Evolutionary conservation across 1,140 invertebrate genomes (phyloP), one percentile per base, ranked within the genome.

Genomic region (Macrotrachela quadricornifera): DNA sequence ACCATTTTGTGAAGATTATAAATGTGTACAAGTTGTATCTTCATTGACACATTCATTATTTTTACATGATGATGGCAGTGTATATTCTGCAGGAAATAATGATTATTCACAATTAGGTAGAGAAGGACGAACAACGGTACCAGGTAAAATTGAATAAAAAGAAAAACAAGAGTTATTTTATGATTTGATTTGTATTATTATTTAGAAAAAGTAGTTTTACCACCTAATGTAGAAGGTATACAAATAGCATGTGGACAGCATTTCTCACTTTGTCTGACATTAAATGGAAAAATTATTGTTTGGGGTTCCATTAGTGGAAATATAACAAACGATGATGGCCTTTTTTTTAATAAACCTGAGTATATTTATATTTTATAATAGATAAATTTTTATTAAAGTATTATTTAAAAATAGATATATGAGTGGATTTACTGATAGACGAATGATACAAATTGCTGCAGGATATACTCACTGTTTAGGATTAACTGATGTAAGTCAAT

Each of bases 61-160:
- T 1, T 71, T 92, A 54, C 82, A 82, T 51, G 81, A 81, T 67
- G 80, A 82, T 85, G 73, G 78, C 78, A 54, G 50, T 39, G 38
- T 55, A 13, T 56, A 52, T 38, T 38, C 40, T 43, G 46, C 21
- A 21, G 42, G 44, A 13, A 10, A 37, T 40, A 94, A 94, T 64
- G 76, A 71, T 41, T 77, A 79, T 69, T 85, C 86, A 0, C 87
- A 94, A 65, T 71, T 92, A 50, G 86, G 86, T 11, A 62, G 85
- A 30, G 21, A 30, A 30, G 21, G 21, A 30, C 2, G 8, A 30
- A 8, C 3, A 30, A 30, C 18, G 81, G 81, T 16, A 57, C 21
- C 11, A 64, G 64, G 3, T 64, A 70, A 17, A 64, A 64, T n/a
- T n/a, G n/a, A 4, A 6, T 42, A 74, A 79, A 64, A 68, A 70